Base-by-base conservation (phyloP, 2,888 invertebrate genomes). In the Netelia melanura region DNA sequence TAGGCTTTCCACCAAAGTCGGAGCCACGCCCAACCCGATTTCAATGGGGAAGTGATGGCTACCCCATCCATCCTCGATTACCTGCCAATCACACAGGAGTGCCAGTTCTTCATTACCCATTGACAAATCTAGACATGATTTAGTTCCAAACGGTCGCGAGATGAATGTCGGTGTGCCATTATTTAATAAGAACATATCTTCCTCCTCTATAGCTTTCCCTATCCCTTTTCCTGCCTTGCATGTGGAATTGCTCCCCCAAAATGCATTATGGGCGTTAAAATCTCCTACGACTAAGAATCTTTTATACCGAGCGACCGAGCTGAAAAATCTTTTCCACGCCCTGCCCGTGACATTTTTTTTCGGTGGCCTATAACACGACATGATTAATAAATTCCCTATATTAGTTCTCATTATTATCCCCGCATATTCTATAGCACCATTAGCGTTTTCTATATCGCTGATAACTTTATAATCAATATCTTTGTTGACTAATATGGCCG, bases 11-110 rank as follows among this genome's bases (percentile, higher is more conserved):
- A 54, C 64, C 43, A 76, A 10, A 1, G 17, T 38, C 30, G 75
- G 75, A 2, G 11, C 9, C 1, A 61, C 72, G 3, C 61, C 72
- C 5, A 76, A 2, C 1, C 38, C 30, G 3, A 80, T 68, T 3
- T n/a, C 25, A 8, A 79, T 67, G 1, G 79, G 79, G 14, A 64
- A 30, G 30, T 80, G 83, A 52, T 80, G 80, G 54, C 83, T 83
- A 1, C 83, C 83, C 83, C 78, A 83, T 10, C 56, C 11, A 64
- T 83, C 83, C 8, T 48, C 48, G 1, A 61, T 17, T 11, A 79
- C 80, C 8, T 58, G 30, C 83, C 80, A 83, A n/a, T 21, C 17
- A 64, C 64, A 52, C 3, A 52, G 14, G 8, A 74, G 17, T 2
- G 72, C 48, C 9, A 62, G 64, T 14, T 58, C 43, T 21, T 30